Conservation (phyloP, 2,797 vertebrate species). For the Crenuchus spilurus region DNA sequence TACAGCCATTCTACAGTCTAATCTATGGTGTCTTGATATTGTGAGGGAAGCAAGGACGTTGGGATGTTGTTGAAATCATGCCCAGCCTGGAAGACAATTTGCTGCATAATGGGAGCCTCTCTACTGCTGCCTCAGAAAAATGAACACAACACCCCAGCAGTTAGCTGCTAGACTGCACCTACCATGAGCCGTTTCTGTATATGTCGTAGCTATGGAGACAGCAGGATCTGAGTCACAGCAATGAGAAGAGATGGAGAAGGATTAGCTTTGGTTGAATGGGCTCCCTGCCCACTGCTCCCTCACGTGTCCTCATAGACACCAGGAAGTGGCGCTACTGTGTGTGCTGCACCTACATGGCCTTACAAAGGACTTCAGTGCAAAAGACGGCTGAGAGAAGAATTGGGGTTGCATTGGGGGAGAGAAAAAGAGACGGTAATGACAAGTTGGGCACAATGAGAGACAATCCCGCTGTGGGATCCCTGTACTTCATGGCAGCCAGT, state of each 20-base stretch:
- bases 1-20: conserved; percentile 52
- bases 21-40: conserved; percentile 47
- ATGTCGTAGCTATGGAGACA: conserved; percentile 74
- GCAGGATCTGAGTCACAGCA: conserved; percentile 60
- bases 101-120: conserved; percentile 56
- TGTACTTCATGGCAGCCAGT: conserved; percentile 34
- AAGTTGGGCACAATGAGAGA: conserved; percentile 32
- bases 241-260: conserved; percentile 59
- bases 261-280: conserved; percentile 49
- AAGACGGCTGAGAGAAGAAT: conserved; percentile 22
- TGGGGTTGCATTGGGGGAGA: conserved; percentile 1
- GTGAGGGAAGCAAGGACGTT: conserved; percentile 41
- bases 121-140: conserved; percentile 63
- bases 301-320: not conserved
- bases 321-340: not conserved
- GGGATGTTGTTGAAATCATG: conserved; percentile 42
- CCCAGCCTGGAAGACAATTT: conserved; percentile 47
- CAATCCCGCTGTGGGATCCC: conserved; percentile 23
- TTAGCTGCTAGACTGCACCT: conserved; percentile 34
- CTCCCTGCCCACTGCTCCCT: conserved; percentile 20
- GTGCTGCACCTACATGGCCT: not conserved
- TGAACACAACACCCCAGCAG: conserved; percentile 39
- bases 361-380: not conserved
- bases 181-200: conserved; percentile 35
- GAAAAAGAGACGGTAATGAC: conserved; percentile 31